Base-by-base conservation (phyloP, 2,113 vertebrate genomes). In the Salvelinus alpinus region DNA sequence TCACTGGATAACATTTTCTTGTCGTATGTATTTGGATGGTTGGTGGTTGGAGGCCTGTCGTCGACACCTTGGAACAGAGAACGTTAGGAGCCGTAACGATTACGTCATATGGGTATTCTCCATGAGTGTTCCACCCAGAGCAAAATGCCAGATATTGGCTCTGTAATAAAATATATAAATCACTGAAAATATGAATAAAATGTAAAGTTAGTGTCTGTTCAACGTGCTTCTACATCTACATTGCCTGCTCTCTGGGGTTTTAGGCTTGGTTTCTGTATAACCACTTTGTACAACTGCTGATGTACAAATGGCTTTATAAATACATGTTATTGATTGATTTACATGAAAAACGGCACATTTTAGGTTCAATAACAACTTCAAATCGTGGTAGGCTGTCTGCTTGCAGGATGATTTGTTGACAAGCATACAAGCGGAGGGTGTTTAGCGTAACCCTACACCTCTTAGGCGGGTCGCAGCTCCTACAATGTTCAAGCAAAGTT, bases 361-460 rank as follows among this genome's bases (percentile, higher is more conserved):
- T 51, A 13, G 48, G 48, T 51, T 18, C 16, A 60, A 60, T 60
- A 4, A 60, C 5, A 60, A 48, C 9, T 48, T 1, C 2, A 51
- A 11, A 11, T 51, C 9, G 48, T 14, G 13, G 13, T 62, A 62
- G 59, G 8, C 18, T 22, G 59, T 62, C n/a, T 54, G 51, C 22
- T 62, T 54, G n/a, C n/a, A 24, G 7, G n/a, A 70, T 57, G 57
- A 59, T 76, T 74, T 74, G 75, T 67, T 44, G 72, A 74, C 51
- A 8, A 68, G 60, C 80, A 80, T n/a, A 76, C 60, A 76, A 57
- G 77, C 9, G 38, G 78, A 79, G 72, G 78, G 22, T 82, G 75
- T 24, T 9, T 16, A 18, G 54, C 83, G 92, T 87, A 91, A 91
- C 65, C 70, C 78, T 67, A 92, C 86, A 88, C 92, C 80, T 14